Percentiles rank a stretch among this genome's conserved stretches.
These are phyloP conservation scores for Corythoichthys haematopterus DNA, from an alignment of 2,113 vertebrate genomes.

Conservation along the genomic window DNA sequence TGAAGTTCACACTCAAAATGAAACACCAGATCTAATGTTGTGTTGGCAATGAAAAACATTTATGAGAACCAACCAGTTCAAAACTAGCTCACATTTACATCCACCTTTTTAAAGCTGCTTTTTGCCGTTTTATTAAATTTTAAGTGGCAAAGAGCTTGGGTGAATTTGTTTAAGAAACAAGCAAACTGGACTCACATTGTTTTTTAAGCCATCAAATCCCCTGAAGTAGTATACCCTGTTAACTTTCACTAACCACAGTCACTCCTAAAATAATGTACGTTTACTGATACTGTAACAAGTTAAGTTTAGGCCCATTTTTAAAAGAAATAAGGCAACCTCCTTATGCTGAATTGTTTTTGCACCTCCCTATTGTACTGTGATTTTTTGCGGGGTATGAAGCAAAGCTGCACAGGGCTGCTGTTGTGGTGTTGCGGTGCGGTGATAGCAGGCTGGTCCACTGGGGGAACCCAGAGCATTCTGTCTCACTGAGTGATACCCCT, in stretches of 20 bases:
- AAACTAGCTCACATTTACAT: conserved; percentile 28
- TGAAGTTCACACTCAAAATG: conserved; percentile 58
- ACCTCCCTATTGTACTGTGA: conserved; percentile 29
- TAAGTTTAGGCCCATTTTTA: conserved; percentile 52
- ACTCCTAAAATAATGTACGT: conserved; percentile 31
- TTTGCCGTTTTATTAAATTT: conserved; percentile 15
- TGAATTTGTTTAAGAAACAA: conserved; percentile 16
- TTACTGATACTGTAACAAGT: conserved; percentile 34
- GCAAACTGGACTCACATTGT: conserved; percentile 23
- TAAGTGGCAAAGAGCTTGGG: conserved; percentile 17
- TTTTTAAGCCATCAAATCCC: conserved; percentile 7
- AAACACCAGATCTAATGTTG: conserved; percentile 40
- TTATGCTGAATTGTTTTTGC: conserved; percentile 43
- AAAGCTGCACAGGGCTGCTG: conserved; percentile 48
- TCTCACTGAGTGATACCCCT: conserved; percentile 78
- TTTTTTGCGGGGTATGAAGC: conserved; percentile 43
- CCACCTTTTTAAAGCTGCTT: conserved; percentile 22
- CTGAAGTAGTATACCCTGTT: conserved; percentile 13
- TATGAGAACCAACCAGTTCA: conserved; percentile 11
- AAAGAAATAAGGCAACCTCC: conserved; percentile 25
- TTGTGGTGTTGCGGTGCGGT: conserved; percentile 50
- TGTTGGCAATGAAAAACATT: conserved; percentile 21
- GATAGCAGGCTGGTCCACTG: conserved; percentile 66
- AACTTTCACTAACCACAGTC: conserved; percentile 19
- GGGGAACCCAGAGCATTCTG: conserved; percentile 72